These are phyloP conservation scores for Fistularia commersonii DNA, from an alignment of 2,797 vertebrate species.

Conservation along the genomic window DNA sequence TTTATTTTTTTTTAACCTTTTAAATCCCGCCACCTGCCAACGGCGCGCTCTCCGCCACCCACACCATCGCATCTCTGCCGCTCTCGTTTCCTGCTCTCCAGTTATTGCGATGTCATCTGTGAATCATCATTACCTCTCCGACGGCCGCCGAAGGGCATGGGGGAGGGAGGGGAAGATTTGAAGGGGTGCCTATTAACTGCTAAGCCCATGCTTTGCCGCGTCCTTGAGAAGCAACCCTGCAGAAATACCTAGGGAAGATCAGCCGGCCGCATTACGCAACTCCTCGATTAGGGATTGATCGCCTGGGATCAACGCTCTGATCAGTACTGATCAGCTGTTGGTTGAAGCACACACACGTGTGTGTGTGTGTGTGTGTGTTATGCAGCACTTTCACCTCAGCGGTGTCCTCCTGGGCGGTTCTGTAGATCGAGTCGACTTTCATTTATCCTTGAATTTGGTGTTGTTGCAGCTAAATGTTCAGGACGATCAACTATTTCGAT, in stretches of 20 bases:
- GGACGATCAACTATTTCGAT: too few species aligned
- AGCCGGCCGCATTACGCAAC: background rate
- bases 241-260: slow-evolving; percentile 8
- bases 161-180: slow-evolving; percentile 31
- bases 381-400: too few species aligned
- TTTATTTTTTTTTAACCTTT: slow-evolving; percentile 39
- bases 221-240: slow-evolving; percentile 23
- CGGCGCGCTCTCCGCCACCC: slow-evolving; percentile 31
- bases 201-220: slow-evolving; percentile 5
- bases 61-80: slow-evolving; percentile 41
- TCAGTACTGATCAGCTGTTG: background rate
- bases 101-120: slow-evolving; percentile 47
- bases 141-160: slow-evolving; percentile 24
- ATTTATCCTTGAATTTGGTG: too few species aligned
- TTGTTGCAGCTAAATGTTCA: too few species aligned
- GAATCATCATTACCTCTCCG: slow-evolving; percentile 34
- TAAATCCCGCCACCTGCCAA: slow-evolving; percentile 52
- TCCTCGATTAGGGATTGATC: background rate
- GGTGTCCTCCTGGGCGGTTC: too few species aligned
- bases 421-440: too few species aligned
- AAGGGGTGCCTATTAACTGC: slow-evolving; percentile 27
- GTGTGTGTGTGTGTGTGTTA: too few species aligned
- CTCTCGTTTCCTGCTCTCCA: slow-evolving; percentile 34
- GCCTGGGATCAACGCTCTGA: background rate
- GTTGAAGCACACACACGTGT: too few species aligned